phyloP scores from a whole-genome alignment of 2,888 invertebrate species.

The Sthenelais limicola region DNA sequence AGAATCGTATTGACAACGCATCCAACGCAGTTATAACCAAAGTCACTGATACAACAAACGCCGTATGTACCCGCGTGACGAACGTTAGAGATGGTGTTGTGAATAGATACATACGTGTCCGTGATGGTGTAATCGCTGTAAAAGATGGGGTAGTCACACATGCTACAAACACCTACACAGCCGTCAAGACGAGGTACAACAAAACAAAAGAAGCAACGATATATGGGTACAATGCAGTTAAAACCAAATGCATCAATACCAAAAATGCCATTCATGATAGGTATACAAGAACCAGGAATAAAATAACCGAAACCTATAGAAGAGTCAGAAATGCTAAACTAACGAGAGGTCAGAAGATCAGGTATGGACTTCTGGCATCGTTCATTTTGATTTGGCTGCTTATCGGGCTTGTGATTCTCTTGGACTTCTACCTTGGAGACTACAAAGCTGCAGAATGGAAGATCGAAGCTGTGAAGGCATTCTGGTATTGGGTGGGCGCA shows the following conservation, averaged over 20 bases:
- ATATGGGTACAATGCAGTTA: slow-evolving; percentile 32
- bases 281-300: slow-evolving; percentile 38
- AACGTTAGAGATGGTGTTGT: slow-evolving; percentile 23
- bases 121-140: background rate
- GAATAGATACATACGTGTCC: slow-evolving; percentile 3
- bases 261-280: slow-evolving; percentile 36
- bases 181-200: slow-evolving; percentile 22
- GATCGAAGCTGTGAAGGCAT: slow-evolving; percentile 39
- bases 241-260: slow-evolving; percentile 37
- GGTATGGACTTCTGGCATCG: slow-evolving; percentile 42
- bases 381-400: slow-evolving; percentile 38
- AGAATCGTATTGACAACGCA: slow-evolving; percentile 37
- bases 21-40: slow-evolving; percentile 41
- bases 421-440: slow-evolving; percentile 49
- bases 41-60: slow-evolving; percentile 38
- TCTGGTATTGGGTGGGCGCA: slow-evolving; percentile 8
- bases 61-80: slow-evolving; percentile 14
- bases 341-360: slow-evolving; percentile 48
- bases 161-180: slow-evolving; percentile 22
- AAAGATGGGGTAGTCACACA: slow-evolving; percentile 40
- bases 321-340: slow-evolving; percentile 43
- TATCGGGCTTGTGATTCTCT: slow-evolving; percentile 17
- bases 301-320: slow-evolving; percentile 36
- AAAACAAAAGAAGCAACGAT: slow-evolving; percentile 41
- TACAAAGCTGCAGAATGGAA: slow-evolving; percentile 43